Conservation (phyloP, 2,113 vertebrate genomes). For the Loxodonta africana region DNA sequence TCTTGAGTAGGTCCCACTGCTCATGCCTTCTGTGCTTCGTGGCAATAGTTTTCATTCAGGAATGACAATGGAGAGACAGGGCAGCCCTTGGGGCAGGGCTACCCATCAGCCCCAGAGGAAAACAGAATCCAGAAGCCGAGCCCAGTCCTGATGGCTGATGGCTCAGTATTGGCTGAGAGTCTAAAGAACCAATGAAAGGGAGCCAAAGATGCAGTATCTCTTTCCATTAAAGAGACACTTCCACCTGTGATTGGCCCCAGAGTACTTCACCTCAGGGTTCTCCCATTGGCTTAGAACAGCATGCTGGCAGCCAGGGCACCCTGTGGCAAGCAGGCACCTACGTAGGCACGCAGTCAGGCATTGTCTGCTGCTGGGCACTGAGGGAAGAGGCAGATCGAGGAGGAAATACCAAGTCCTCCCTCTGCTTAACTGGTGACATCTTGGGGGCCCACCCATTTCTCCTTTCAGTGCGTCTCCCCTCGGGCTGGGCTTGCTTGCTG, state of each 20-base stretch:
- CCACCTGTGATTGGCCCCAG: conserved; percentile 76
- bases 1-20: conserved; percentile 62
- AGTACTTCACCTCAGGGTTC: conserved; percentile 69
- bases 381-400: conserved; percentile 70
- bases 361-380: conserved; percentile 72
- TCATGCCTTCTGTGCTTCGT: conserved; percentile 66
- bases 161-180: conserved; percentile 74
- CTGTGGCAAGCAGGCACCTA: conserved; percentile 76
- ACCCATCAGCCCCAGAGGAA: conserved; percentile 68
- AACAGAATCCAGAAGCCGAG: conserved; percentile 69
- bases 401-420: conserved; percentile 57
- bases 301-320: conserved; percentile 74
- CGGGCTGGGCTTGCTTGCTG: conserved; percentile 59
- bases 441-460: conserved; percentile 50
- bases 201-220: conserved; percentile 74
- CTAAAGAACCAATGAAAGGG: conserved; percentile 77
- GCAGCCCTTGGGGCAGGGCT: conserved; percentile 47
- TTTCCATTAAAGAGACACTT: conserved; percentile 76
- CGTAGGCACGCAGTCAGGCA: conserved; percentile 61
- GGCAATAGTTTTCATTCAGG: conserved; percentile 57
- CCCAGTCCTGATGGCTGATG: conserved; percentile 65
- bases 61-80: conserved; percentile 52
- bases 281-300: conserved; percentile 78
- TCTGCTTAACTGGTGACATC: conserved; percentile 73
- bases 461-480: conserved; percentile 69